Conservation (phyloP, 2,888 invertebrate genomes). For the Bedellia somnulentella region DNA sequence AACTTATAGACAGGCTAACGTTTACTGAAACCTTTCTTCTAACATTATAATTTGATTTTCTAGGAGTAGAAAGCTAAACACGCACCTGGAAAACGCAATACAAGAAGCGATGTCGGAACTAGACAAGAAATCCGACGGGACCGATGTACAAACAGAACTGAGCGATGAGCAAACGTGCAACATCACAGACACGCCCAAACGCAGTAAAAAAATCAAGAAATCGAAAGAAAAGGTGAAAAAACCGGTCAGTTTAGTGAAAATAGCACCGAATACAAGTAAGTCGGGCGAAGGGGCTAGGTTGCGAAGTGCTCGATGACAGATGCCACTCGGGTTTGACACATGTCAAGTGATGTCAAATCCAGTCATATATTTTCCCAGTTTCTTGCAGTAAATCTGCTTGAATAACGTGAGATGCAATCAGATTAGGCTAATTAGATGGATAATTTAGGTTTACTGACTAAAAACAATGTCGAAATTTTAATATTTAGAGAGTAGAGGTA, state of each 20-base stretch:
- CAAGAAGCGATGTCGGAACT: conserved; percentile 91
- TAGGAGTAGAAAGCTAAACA: conserved; percentile 92
- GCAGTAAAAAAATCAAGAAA: conserved; percentile 24
- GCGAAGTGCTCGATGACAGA: conserved; percentile 52
- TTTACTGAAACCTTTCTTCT: too few relatives aligned
- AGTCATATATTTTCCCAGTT: not conserved
- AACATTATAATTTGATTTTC: too few relatives aligned
- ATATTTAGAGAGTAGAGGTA: too few relatives aligned
- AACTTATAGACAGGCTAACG: too few relatives aligned
- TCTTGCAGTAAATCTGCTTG: not conserved
- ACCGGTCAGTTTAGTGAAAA: conserved; percentile 17
- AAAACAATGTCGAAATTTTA: too few relatives aligned
- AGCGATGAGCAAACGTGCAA: conserved; percentile 7
- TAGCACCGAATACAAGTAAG: conserved; percentile 20
- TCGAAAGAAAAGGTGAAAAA: conserved; percentile 24
- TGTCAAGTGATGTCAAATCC: conserved; percentile 1
- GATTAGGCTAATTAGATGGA: too few relatives aligned
- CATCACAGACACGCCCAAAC: conserved; percentile 22
- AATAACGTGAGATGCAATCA: too few relatives aligned
- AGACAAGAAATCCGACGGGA: conserved; percentile 65
- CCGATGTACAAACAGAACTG: conserved; percentile 6
- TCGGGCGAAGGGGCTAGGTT: conserved; percentile 38
- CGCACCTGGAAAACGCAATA: conserved; percentile 86
- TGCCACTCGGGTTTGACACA: not conserved
- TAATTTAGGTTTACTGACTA: too few relatives aligned